Conservation (phyloP, 2,888 invertebrate species). For the Strigamia transsilvanica region DNA sequence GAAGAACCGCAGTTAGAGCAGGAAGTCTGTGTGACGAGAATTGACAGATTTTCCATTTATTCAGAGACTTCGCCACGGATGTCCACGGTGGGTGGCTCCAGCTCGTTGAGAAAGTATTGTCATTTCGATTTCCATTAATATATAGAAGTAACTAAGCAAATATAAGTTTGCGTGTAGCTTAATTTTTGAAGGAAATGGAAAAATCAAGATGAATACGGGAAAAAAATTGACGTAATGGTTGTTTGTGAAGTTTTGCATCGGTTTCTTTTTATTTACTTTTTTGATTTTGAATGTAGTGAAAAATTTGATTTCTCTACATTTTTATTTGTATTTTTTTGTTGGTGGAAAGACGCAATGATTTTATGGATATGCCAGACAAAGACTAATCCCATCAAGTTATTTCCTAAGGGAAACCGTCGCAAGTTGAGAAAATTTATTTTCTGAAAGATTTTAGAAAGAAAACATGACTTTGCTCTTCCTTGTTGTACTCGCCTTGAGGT, state of each 20-base stretch:
- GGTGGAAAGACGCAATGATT: neutral
- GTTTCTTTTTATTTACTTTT: neutral
- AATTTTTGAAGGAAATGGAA: neutral
- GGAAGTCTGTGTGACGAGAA: constrained; percentile 43
- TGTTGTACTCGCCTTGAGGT: constrained; percentile 19
- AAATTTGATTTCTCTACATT: neutral
- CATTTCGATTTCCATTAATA: constrained; percentile 39
- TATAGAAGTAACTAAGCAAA: neutral
- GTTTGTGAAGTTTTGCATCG: neutral
- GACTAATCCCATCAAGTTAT: constrained; percentile 46
- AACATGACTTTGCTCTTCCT: constrained; percentile 44
- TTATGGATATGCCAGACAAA: constrained; percentile 8
- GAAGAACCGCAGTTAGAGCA: constrained; percentile 41
- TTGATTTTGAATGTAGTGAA: neutral
- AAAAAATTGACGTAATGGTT: neutral
- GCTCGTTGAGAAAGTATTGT: constrained; percentile 23
- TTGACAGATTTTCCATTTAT: constrained; percentile 32
- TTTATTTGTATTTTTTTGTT: neutral
- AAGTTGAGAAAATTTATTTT: constrained; percentile 44
- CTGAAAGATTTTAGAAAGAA: constrained; percentile 46
- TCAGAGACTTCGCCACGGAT: constrained; percentile 33
- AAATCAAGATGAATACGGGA: neutral
- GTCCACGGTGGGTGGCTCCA: constrained; percentile 7
- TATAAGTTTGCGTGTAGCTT: constrained; percentile 7
- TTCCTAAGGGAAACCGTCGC: constrained; percentile 37